Percentiles rank a stretch among this genome's conserved stretches.
These are phyloP conservation scores for Torymus texanus DNA, from an alignment of 2,888 invertebrate genomes.

Conservation along the genomic window DNA sequence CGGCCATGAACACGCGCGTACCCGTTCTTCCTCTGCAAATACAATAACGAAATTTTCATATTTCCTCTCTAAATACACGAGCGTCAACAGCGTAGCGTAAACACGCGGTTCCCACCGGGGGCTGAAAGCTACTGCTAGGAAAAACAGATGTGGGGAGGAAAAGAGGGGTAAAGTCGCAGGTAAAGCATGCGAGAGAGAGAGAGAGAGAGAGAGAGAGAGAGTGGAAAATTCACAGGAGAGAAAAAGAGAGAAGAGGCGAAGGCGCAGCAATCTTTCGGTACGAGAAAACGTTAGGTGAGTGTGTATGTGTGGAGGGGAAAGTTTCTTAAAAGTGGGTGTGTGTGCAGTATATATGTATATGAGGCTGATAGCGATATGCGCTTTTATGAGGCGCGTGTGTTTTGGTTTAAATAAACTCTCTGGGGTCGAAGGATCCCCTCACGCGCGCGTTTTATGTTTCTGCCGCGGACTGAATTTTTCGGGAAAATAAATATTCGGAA, in stretches of 20 bases:
- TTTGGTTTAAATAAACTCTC: too few relatives aligned
- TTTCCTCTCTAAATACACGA: conserved; percentile 37
- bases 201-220: conserved; percentile 7
- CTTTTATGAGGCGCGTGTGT: too few relatives aligned
- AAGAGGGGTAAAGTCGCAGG: background rate
- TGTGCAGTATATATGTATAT: too few relatives aligned
- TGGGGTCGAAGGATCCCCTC: too few relatives aligned
- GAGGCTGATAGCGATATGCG: background rate
- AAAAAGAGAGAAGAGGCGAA: background rate
- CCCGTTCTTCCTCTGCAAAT: background rate
- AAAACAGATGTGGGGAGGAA: conserved; percentile 1
- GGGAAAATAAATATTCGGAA: too few relatives aligned
- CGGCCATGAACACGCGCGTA: too few relatives aligned
- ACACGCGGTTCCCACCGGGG: too few relatives aligned
- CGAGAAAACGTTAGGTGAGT: conserved; percentile 21
- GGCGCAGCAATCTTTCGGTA: background rate
- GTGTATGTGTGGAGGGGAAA: too few relatives aligned
- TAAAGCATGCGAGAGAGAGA: background rate
- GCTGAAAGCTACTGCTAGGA: background rate
- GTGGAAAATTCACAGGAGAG: conserved; percentile 8
- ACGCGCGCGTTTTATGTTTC: too few relatives aligned
- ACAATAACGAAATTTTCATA: conserved; percentile 42
- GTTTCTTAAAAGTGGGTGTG: too few relatives aligned
- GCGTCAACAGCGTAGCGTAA: background rate
- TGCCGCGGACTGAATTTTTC: too few relatives aligned